Evolutionary conservation across 2,888 invertebrate genomes (phyloP).

Genomic region (Scaptomyza cyrtandrae): DNA sequence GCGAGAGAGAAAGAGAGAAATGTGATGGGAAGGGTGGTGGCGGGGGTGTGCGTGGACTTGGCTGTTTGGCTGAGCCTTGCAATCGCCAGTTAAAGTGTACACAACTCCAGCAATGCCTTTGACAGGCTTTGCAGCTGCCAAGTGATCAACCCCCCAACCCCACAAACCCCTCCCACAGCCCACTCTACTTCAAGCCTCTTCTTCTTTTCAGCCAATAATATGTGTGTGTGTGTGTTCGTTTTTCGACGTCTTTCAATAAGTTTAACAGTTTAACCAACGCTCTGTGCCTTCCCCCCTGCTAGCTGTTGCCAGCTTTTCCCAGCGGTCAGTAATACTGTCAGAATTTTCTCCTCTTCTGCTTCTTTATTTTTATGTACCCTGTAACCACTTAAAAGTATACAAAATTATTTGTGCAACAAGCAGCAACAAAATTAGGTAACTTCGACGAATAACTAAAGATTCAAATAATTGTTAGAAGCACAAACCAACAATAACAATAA

Average conservation of each 20-base stretch:
- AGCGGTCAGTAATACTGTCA: constrained; percentile 17
- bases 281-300: neutral
- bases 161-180: neutral
- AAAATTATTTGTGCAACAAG: neutral
- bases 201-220: constrained; percentile 42
- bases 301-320: constrained; percentile 1
- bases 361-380: neutral
- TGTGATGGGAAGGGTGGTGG: neutral
- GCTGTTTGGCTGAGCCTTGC: constrained; percentile 28
- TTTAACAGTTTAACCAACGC: neutral
- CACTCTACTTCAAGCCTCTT: neutral
- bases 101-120: constrained; percentile 50
- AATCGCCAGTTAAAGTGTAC: constrained; percentile 31
- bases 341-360: neutral
- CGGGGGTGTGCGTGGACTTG: constrained; percentile 4
- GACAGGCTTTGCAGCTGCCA: constrained; percentile 47
- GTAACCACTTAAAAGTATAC: neutral
- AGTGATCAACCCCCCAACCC: neutral
- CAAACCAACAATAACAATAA: no score
- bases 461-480: no score
- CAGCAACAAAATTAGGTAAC: no score
- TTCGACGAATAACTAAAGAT: no score
- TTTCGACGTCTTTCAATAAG: constrained; percentile 1
- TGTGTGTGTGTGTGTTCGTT: constrained; percentile 10
- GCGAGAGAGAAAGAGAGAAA: constrained; percentile 9